Percentiles rank a stretch among this genome's conserved stretches.
These are phyloP conservation scores for Micrastur ruficollis DNA, from an alignment of 2,797 vertebrate species.

Conservation along the genomic window DNA sequence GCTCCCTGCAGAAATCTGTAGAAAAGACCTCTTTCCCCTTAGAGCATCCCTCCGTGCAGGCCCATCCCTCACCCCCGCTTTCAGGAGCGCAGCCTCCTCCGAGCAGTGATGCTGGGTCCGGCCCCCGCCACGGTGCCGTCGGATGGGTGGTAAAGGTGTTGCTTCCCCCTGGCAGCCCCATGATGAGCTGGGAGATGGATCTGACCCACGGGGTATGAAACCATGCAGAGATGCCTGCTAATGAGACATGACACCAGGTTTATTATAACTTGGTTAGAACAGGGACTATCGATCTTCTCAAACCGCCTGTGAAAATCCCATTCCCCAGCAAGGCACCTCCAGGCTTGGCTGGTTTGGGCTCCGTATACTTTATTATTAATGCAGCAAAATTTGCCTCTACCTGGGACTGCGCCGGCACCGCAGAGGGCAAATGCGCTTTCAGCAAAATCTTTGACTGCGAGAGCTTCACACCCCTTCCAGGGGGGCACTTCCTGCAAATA, in stretches of 20 bases:
- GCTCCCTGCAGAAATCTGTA: neutral
- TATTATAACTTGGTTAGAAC: conserved; percentile 10
- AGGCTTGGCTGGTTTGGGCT: neutral
- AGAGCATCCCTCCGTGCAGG: neutral
- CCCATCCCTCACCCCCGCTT: neutral
- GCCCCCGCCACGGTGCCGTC: accelerated
- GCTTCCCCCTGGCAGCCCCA: neutral
- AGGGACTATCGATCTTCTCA: neutral
- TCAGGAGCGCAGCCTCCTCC: accelerated
- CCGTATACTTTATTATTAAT: neutral
- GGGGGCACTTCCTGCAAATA: neutral
- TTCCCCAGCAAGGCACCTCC: neutral
- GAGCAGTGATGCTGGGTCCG: accelerated
- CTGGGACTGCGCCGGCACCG: neutral
- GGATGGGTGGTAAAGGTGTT: neutral
- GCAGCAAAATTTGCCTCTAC: neutral
- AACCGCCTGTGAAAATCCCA: conserved; percentile 22
- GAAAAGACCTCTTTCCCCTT: neutral
- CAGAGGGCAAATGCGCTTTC: neutral
- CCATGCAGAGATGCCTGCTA: neutral
- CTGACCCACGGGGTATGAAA: neutral
- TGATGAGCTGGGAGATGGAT: neutral
- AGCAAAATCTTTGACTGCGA: neutral
- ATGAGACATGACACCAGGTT: conserved; percentile 19
- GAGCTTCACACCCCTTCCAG: neutral